These are phyloP conservation scores for Perognathus longimembris DNA, from an alignment of 2,113 vertebrate genomes.

Conservation along the genomic window DNA sequence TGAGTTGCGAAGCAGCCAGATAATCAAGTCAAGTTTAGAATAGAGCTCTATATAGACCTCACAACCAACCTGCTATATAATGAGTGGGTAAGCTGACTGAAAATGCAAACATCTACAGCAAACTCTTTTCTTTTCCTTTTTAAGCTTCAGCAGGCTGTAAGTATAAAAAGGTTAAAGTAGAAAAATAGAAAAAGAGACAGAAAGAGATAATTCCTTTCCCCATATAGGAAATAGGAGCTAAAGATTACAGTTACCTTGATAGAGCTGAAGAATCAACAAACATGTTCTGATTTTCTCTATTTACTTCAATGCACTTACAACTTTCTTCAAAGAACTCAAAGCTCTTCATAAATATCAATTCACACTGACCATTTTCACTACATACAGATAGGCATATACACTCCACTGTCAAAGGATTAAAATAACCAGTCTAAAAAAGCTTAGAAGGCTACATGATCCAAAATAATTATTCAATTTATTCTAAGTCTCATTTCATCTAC, in stretches of 20 bases:
- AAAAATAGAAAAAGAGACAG: too few relatives aligned
- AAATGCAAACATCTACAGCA: neutral
- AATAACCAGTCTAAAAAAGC: constrained; percentile 35
- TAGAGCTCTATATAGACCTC: neutral
- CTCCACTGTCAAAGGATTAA: constrained; percentile 10
- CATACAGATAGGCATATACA: constrained; percentile 11
- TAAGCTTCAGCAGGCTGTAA: too few relatives aligned
- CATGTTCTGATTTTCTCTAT: neutral
- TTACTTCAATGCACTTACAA: constrained; percentile 42
- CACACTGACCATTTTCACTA: constrained; percentile 39
- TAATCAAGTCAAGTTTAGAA: neutral
- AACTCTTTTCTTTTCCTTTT: neutral
- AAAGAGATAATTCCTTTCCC: too few relatives aligned
- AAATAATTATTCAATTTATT: constrained; percentile 31
- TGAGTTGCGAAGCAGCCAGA: constrained; percentile 27
- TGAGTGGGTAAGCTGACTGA: neutral
- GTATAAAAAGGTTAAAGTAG: too few relatives aligned
- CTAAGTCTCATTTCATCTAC: neutral
- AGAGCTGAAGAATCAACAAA: constrained; percentile 37
- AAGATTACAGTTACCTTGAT: constrained; percentile 2
- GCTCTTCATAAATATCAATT: constrained; percentile 42
- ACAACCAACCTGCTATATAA: neutral
- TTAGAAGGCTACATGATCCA: neutral
- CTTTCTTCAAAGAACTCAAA: constrained; percentile 52
- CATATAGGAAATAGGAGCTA: too few relatives aligned